Conservation (phyloP, 2,113 vertebrate genomes). For the Columbina picui region DNA sequence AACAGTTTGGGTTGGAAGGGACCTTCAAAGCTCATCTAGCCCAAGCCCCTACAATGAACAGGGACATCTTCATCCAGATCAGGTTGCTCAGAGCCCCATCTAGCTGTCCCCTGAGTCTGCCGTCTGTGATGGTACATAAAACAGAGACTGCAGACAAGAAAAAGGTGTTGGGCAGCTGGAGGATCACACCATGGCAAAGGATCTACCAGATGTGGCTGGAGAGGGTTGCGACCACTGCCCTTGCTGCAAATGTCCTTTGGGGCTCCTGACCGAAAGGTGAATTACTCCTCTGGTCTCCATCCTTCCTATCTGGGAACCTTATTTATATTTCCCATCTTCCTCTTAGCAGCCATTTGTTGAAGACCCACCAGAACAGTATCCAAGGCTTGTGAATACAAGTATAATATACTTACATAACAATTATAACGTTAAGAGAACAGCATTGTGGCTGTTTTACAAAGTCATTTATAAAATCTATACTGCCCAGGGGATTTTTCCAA, state of each 20-base stretch:
- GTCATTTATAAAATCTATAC: neutral
- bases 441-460: neutral
- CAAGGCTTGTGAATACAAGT: neutral
- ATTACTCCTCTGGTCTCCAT: neutral
- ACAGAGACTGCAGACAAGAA: neutral
- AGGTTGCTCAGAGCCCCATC: no score
- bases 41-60: no score
- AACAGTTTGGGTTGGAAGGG: no score
- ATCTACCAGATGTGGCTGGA: neutral
- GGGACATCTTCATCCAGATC: no score
- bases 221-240: neutral
- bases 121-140: neutral
- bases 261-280: neutral
- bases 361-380: neutral
- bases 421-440: neutral
- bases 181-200: fast-evolving
- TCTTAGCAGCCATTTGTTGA: neutral
- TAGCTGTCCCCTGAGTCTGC: no score
- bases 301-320: neutral
- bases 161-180: neutral
- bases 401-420: neutral
- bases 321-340: neutral
- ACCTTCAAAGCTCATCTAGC: no score
- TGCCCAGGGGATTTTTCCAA: neutral
- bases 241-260: neutral